phyloP scores from a whole-genome alignment of 2,113 vertebrate species.

The Antechinus flavipes region DNA sequence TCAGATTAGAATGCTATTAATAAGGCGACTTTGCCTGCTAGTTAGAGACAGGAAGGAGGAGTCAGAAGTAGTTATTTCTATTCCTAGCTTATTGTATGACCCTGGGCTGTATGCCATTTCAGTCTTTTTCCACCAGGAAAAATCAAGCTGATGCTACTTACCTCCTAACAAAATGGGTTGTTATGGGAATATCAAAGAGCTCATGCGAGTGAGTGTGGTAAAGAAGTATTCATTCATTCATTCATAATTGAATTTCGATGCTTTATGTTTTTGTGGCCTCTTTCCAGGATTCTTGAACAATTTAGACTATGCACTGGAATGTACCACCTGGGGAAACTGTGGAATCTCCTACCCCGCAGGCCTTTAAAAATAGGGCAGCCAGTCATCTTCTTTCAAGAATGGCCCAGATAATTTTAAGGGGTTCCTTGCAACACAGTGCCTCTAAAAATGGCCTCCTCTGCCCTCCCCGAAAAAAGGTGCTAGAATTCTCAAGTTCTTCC shows the following conservation, averaged over 20 bases:
- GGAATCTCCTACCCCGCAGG: not conserved
- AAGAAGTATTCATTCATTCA: conserved; percentile 25
- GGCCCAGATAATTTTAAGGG: not conserved
- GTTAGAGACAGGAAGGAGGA: conserved; percentile 47
- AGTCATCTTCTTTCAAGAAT: not conserved
- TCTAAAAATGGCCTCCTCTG: not conserved
- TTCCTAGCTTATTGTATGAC: conserved; percentile 59
- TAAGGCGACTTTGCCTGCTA: conserved; percentile 33
- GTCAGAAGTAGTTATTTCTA: conserved; percentile 66
- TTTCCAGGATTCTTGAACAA: not conserved
- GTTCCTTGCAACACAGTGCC: conserved; percentile 2
- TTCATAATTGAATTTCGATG: not conserved
- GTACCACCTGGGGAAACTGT: conserved; percentile 9
- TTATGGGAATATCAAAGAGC: not conserved
- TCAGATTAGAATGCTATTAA: conserved; percentile 69
- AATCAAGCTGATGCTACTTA: not conserved
- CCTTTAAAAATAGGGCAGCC: not conserved
- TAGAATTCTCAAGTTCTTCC: not conserved
- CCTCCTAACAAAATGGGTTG: not conserved
- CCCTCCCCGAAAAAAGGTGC: not conserved
- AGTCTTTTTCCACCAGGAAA: conserved; percentile 37
- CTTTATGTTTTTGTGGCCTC: not conserved
- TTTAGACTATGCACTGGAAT: conserved; percentile 44
- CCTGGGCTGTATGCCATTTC: conserved; percentile 44
- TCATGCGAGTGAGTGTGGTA: not conserved